Evolutionary conservation across 2,888 invertebrate species (phyloP), one percentile per base, ranked within the genome.

Genomic region (Philopedon plagiatum): DNA sequence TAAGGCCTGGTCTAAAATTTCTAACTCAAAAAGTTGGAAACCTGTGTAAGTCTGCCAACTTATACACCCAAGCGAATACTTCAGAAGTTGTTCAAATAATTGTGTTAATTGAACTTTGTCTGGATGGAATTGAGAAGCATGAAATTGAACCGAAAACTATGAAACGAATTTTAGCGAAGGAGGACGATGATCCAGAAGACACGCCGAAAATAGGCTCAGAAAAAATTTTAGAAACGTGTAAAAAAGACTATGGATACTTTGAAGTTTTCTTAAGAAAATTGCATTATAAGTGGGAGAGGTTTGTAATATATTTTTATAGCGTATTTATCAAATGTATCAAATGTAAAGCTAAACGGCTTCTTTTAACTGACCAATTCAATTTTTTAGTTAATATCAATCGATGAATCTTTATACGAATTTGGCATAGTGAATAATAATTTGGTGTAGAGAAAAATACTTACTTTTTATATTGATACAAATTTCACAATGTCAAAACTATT

Each of bases 21-120:
- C 89, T 98, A 2, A 91, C 97, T 74, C 97, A 98, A 85, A 97
- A 97, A 87, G 96, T 96, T 0, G 94, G 94, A 0, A 94, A 93
- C 81, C 89, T 95, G 75, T 93, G 93, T 71, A 90, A 93, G 78
- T 94, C 95, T 3, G 95, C 96, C 1, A 96, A 96, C 85, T 87
- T 96, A n/a, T 96, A 96, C 83, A 94, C 94, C 72, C 97, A 97
- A 86, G 95, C 96, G 8, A 95, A 96, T 32, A 95, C 96, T 0
- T 94, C 96, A 0, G 96, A 96, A 92, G 93, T 96, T 41, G 93
- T 97, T 18, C 94, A 94, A 85, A 92, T 94, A 61, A 94, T 96
- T 72, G 91, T 95, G 0, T 86, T 97, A 41, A 93, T 97, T 34
- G 96, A 97, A 82, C 89, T 96, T 73, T 94, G 94, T 82, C 88